Evolutionary conservation across 92 coral and sea anemone species (phyloP).

Genomic region (Pocillopora meandrina): DNA sequence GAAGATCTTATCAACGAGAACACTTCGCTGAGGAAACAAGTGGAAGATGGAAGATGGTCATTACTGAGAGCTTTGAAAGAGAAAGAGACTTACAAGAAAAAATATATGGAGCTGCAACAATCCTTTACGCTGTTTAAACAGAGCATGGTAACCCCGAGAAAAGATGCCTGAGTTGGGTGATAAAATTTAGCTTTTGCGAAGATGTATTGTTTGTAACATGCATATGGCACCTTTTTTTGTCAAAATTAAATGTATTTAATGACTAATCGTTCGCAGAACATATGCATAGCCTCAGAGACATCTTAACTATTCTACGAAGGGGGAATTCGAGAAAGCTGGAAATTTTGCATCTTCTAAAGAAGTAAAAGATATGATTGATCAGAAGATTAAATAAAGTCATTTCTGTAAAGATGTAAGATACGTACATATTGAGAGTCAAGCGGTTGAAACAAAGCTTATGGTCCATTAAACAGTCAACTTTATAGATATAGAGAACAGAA

Average conservation of each 20-base stretch:
- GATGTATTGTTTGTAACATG: not conserved
- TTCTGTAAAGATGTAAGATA: too few species aligned
- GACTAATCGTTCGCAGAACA: too few species aligned
- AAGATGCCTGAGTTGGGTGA: not conserved
- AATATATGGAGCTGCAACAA: conserved; percentile 5
- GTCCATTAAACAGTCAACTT: not conserved
- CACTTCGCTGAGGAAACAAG: conserved; percentile 27
- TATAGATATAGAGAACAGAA: not conserved
- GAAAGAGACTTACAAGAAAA: conserved; percentile 33
- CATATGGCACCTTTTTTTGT: too few species aligned
- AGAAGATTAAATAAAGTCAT: too few species aligned
- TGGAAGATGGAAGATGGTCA: conserved; percentile 39
- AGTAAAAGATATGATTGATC: too few species aligned
- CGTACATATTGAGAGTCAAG: too few species aligned
- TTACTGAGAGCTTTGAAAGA: conserved; percentile 20
- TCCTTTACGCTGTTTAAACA: not conserved
- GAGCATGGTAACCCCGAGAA: not conserved
- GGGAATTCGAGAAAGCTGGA: too few species aligned
- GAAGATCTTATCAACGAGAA: conserved; percentile 45
- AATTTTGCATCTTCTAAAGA: too few species aligned
- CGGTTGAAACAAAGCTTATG: too few species aligned
- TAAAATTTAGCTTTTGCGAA: not conserved
- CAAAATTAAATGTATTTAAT: too few species aligned
- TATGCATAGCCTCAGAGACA: too few species aligned
- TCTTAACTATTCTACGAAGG: too few species aligned